Evolutionary conservation across 2,888 invertebrate genomes (phyloP), one percentile per base, ranked within the genome.

Genomic region (Lordiphosa fenestrarum): DNA sequence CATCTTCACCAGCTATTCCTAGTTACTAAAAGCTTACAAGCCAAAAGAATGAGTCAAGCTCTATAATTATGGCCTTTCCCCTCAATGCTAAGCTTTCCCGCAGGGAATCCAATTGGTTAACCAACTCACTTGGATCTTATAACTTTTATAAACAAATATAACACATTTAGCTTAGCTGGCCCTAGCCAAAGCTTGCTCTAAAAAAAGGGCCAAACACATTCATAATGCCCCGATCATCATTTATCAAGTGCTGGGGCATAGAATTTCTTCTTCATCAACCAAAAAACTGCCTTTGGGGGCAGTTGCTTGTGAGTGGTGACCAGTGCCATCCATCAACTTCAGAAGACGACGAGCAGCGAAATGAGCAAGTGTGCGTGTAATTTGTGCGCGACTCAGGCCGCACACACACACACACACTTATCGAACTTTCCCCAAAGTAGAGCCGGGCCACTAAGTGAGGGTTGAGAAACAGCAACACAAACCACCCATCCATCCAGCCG

Each of bases 281-380:
- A 9, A 30, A 30, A 30, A 30, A 30, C 30, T 30, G 30, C 30
- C 30, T 30, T 30, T 30, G 30, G 25, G 30, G 30, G 30, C 30
- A 30, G 30, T 30, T 30, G 30, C 30, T 30, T 30, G 41, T 23
- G 13, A 25, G 44, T 44, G 33, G 44, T 44, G 44, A 44, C 44
- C 44, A 44, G 30, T 44, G 44, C 33, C 44, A 44, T 44, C 44
- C 44, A 44, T 44, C 44, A 44, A 44, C 44, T 44, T 44, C 44
- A 44, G 7, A 44, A 44, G 30, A 44, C 30, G 15, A 39, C 10
- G 30, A 21, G 46, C 6, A 47, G 35, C 41, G 52, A 54, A 50
- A 40, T 25, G 69, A 51, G 65, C 73, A 72, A 70, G 71, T 73
- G 69, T 69, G 69, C 72, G 69, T 69, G 69, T 69, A 69, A 69